Conservation (phyloP, 2,797 vertebrate genomes). For the Epinephelus awoara region DNA sequence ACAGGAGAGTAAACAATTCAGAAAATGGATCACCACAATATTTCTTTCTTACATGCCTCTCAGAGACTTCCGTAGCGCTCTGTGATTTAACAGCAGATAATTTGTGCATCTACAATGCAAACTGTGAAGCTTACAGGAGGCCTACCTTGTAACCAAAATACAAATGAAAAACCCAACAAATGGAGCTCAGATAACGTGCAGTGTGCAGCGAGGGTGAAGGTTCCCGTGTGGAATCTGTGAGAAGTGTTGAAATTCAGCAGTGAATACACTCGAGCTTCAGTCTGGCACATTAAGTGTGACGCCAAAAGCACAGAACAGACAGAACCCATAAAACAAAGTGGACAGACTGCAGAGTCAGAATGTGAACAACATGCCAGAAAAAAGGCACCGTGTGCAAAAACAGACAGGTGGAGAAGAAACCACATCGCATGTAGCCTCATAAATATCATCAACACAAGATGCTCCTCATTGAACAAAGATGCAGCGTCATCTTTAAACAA, state of each 20-base stretch:
- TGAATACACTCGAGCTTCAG: conserved; percentile 46
- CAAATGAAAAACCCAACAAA: conserved; percentile 7
- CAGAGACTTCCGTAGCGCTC: background rate
- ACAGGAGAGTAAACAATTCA: too few relatives aligned
- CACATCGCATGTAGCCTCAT: conserved; percentile 40
- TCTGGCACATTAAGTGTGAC: conserved; percentile 48
- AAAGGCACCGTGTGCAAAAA: conserved; percentile 55
- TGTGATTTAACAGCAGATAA: conserved; percentile 4
- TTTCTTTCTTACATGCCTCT: too few relatives aligned
- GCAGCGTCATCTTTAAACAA: conserved; percentile 36
- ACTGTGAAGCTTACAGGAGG: background rate
- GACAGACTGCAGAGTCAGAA: conserved; percentile 48
- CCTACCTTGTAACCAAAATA: conserved; percentile 30
- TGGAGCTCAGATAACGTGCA: conserved; percentile 7
- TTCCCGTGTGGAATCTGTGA: conserved; percentile 48
- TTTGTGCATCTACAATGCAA: background rate
- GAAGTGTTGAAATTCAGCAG: conserved; percentile 60
- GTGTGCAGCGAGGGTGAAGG: conserved; percentile 1
- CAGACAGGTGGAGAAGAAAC: conserved; percentile 22
- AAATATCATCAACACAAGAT: conserved; percentile 55
- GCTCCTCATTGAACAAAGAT: conserved; percentile 37
- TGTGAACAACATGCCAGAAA: conserved; percentile 38
- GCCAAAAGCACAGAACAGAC: conserved; percentile 46
- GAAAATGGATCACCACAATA: too few relatives aligned
- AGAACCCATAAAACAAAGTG: conserved; percentile 55